Evolutionary conservation across 1,140 invertebrate species (phyloP).

Genomic region (Drosophila burlai): DNA sequence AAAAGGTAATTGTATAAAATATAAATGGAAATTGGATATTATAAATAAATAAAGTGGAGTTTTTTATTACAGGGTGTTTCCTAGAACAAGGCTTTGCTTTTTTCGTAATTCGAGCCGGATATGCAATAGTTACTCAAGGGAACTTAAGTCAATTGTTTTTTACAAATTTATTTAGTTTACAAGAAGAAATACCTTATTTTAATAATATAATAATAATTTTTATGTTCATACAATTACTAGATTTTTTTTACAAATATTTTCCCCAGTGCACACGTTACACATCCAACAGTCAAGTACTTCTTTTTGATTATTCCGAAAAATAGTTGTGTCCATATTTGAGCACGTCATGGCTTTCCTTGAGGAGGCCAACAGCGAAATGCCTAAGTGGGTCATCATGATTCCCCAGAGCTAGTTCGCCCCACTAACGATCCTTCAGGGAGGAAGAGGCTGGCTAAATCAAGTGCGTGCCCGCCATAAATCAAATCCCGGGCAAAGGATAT

Average conservation of each 20-base stretch:
- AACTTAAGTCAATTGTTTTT: background rate
- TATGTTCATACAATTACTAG: background rate
- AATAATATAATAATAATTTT: too few relatives aligned
- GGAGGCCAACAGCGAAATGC: slow-evolving; percentile 2
- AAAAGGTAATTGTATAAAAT: background rate
- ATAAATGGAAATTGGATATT: too few relatives aligned
- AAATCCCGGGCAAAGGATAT: slow-evolving; percentile 37
- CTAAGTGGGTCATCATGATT: slow-evolving; percentile 58
- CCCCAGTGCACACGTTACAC: background rate
- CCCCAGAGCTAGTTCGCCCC: background rate
- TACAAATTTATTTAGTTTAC: background rate
- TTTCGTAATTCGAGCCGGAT: background rate
- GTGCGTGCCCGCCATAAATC: slow-evolving; percentile 67
- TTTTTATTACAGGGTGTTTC: background rate
- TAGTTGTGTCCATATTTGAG: slow-evolving; percentile 24
- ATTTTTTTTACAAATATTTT: background rate
- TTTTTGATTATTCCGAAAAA: slow-evolving; percentile 24
- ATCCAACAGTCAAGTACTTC: slow-evolving; percentile 13
- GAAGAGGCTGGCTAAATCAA: slow-evolving; percentile 48
- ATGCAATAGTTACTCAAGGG: background rate
- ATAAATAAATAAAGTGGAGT: too few relatives aligned
- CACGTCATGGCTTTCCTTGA: slow-evolving; percentile 20
- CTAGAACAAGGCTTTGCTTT: too few relatives aligned
- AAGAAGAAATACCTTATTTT: background rate
- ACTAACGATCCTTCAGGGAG: slow-evolving; percentile 25